Conservation (phyloP, 2,888 invertebrate species). For the Dasysyrphus albostriatus region DNA sequence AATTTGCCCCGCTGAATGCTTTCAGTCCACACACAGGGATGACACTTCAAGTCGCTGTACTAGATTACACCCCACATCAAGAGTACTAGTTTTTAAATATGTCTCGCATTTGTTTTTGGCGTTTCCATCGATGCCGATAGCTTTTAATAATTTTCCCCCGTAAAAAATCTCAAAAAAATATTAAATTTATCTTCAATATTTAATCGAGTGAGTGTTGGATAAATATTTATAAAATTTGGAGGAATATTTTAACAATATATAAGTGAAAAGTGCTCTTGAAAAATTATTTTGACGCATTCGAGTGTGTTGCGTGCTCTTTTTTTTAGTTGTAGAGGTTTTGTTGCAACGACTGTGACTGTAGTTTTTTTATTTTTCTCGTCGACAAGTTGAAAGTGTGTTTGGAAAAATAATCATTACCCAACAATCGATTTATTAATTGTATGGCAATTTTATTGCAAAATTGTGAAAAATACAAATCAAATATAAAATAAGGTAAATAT, state of each 20-base stretch:
- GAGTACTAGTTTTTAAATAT: constrained; percentile 77
- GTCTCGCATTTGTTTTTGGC: constrained; percentile 78
- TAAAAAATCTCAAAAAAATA: constrained; percentile 34
- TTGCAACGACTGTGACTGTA: constrained; percentile 71
- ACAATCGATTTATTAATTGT: background rate
- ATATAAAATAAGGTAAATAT: constrained; percentile 64
- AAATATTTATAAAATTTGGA: constrained; percentile 1
- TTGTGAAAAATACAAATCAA: constrained; percentile 26
- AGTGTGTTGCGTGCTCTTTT: constrained; percentile 51
- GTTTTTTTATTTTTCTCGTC: constrained; percentile 30
- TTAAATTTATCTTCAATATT: constrained; percentile 34
- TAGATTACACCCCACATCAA: constrained; percentile 51
- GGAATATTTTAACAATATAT: constrained; percentile 11
- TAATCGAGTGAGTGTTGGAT: constrained; percentile 35
- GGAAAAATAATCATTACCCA: constrained; percentile 6
- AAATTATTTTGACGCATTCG: constrained; percentile 67
- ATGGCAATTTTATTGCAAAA: constrained; percentile 18
- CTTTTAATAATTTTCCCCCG: constrained; percentile 53
- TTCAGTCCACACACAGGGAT: constrained; percentile 47
- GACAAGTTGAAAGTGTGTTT: constrained; percentile 50
- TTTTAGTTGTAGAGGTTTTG: constrained; percentile 59
- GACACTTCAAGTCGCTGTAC: constrained; percentile 62
- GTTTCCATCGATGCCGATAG: constrained; percentile 76
- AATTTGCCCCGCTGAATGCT: constrained; percentile 50
- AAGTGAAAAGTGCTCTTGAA: constrained; percentile 52